Base-by-base conservation (phyloP, 2,888 invertebrate genomes). In the Nymphalis polychloros region DNA sequence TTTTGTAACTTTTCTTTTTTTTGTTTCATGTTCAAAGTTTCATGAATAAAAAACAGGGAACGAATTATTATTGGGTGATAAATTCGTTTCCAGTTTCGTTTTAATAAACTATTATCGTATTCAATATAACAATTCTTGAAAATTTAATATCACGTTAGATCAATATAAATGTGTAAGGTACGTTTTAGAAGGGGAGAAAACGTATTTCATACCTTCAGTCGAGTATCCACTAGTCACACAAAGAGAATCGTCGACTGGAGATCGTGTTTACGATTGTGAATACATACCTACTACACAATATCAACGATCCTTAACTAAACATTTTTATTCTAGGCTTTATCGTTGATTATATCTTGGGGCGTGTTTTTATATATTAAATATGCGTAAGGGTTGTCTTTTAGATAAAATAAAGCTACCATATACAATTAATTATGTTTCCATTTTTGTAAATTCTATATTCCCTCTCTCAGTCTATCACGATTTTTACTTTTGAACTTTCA, bases 191-290 rank as follows among this genome's bases (percentile, higher is more conserved):
- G 19, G 52, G 65, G 59, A 70, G 64, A 60, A 66, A 64, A 67
- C 59, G 67, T 67, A 64, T 66, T 73, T 69, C 67, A 67, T 68
- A 61, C 50, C 72, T 72, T 68, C 73, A 74, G 71, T 72, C 49
- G 72, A 73, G 63, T 71, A 66, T 31, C 63, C 68, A 59, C 20
- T 52, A 23, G 5, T 7, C 67, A 68, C 67, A 70, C 48, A 70
- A 53, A 67, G 70, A 69, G 71, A 69, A 69, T 67, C 62, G 68
- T 60, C 67, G 72, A 59, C 69, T 68, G 20, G 72, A 73, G 67
- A 67, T 73, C 73, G 65, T 72, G 71, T 74, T 73, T 73, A 68
- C 70, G 66, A 81, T 57, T 49, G 55, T 69, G 48, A 67, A 67
- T 65, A 48, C 64, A 59, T 70, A 62, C 20, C 19, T 52, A 63